A percentile compares a stretch with the other conserved stretches of the same genome.
Conservation (phyloP, 2,888 invertebrate species). For the Pseudanteris insignis region DNA sequence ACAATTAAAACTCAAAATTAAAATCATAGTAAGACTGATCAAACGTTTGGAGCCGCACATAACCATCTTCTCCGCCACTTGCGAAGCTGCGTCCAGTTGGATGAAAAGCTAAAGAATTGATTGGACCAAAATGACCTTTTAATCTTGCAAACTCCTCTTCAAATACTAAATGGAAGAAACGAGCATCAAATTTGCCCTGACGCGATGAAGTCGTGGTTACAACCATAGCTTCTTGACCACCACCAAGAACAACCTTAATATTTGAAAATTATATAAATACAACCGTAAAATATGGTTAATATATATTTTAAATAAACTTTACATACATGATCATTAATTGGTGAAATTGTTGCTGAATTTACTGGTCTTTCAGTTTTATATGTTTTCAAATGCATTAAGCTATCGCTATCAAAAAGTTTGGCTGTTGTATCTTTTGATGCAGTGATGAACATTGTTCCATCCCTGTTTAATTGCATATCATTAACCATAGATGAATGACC, state of each 20-base stretch:
- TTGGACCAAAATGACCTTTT: slow-evolving; percentile 99
- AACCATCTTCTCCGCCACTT: slow-evolving; percentile 99
- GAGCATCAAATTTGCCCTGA: slow-evolving; percentile 96
- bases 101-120: slow-evolving; percentile 97
- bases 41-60: slow-evolving; percentile 93
- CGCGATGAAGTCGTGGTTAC: slow-evolving; percentile 94
- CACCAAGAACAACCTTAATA: slow-evolving; percentile 86
- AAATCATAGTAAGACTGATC: slow-evolving; percentile 97
- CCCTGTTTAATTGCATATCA: slow-evolving; percentile 95
- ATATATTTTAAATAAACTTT: background rate
- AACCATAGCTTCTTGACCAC: slow-evolving; percentile 99
- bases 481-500: slow-evolving; percentile 90
- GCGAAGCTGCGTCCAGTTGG: slow-evolving; percentile 97
- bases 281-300: background rate
- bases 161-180: slow-evolving; percentile 77
- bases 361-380: slow-evolving; percentile 98
- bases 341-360: slow-evolving; percentile 97
- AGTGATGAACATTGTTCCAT: slow-evolving; percentile 95
- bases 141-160: slow-evolving; percentile 84
- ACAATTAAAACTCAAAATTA: slow-evolving; percentile 81
- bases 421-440: slow-evolving; percentile 97
- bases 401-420: slow-evolving; percentile 90
- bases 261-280: slow-evolving; percentile 20
- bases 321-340: slow-evolving; percentile 89
- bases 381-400: slow-evolving; percentile 87